Percentiles rank a stretch among this genome's conserved stretches.
Conservation (phyloP, 2,888 invertebrate genomes). For the Zaprionus lineosus region DNA sequence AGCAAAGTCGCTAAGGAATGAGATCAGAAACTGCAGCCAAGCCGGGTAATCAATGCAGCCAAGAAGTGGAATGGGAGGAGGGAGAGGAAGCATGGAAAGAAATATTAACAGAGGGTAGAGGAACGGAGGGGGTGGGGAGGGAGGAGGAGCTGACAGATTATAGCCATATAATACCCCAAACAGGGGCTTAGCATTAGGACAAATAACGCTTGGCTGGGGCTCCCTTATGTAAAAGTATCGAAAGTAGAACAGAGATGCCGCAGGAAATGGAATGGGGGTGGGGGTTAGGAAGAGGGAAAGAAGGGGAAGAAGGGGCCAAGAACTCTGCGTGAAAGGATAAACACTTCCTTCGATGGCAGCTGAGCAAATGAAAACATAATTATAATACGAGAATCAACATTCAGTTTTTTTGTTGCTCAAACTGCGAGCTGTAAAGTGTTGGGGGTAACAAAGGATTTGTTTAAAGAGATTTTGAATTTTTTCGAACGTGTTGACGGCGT, state of each 20-base stretch:
- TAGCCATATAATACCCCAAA: conserved; percentile 68
- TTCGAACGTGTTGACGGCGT: too few relatives aligned
- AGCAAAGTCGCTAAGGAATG: conserved; percentile 60
- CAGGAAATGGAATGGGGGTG: conserved; percentile 24
- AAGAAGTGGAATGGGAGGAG: too few relatives aligned
- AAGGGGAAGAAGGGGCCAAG: too few relatives aligned
- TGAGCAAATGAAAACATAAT: conserved; percentile 25
- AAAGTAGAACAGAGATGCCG: conserved; percentile 14
- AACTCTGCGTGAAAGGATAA: too few relatives aligned
- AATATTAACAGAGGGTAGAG: neutral
- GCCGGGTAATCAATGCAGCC: conserved; percentile 48
- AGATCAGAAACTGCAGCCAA: conserved; percentile 39
- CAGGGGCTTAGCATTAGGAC: conserved; percentile 57
- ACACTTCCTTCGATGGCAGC: too few relatives aligned
- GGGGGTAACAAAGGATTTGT: neutral
- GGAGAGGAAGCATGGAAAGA: neutral
- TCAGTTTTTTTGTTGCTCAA: conserved; percentile 14
- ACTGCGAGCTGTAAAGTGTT: too few relatives aligned
- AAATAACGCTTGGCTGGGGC: conserved; percentile 28
- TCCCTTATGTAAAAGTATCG: conserved; percentile 44
- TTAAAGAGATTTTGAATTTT: too few relatives aligned
- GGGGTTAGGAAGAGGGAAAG: neutral
- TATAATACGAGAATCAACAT: neutral
- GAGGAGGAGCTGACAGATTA: conserved; percentile 49
- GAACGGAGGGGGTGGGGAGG: too few relatives aligned